Percentiles rank a stretch among this genome's conserved stretches.
phyloP scores from a whole-genome alignment of 2,888 invertebrate species.

The Pyralis farinalis region DNA sequence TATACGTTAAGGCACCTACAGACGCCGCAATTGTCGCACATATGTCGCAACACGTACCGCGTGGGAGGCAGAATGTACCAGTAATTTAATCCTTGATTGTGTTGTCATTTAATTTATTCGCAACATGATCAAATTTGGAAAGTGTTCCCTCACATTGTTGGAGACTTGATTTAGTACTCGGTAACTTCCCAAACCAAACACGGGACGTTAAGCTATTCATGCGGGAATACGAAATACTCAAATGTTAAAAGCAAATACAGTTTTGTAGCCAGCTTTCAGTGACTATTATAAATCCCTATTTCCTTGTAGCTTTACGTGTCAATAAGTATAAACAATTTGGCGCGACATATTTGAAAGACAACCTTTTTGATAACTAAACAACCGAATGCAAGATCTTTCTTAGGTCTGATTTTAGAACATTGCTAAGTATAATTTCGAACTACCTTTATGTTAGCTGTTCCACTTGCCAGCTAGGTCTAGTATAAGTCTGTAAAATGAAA shows the following conservation, averaged over 20 bases:
- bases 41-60: constrained; percentile 54
- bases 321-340: no score
- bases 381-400: no score
- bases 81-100: constrained; percentile 80
- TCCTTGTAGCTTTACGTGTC: no score
- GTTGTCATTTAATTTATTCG: constrained; percentile 76
- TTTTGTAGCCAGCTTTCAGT: no score
- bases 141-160: constrained; percentile 40
- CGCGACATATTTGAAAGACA: no score
- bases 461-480: no score
- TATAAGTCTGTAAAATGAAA: no score
- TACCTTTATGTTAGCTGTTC: no score
- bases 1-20: constrained; percentile 39
- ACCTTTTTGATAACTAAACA: no score
- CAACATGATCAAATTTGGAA: constrained; percentile 74
- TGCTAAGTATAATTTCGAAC: no score
- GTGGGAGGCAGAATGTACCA: constrained; percentile 75
- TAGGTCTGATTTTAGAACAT: no score
- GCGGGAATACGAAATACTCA: background rate
- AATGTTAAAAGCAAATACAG: constrained; percentile 26
- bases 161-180: constrained; percentile 19
- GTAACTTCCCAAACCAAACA: constrained; percentile 1
- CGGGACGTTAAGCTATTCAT: background rate
- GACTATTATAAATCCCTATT: no score
- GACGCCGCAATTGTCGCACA: constrained; percentile 53